phyloP scores from a whole-genome alignment of 2,113 vertebrate genomes.

The Thymallus thymallus region DNA sequence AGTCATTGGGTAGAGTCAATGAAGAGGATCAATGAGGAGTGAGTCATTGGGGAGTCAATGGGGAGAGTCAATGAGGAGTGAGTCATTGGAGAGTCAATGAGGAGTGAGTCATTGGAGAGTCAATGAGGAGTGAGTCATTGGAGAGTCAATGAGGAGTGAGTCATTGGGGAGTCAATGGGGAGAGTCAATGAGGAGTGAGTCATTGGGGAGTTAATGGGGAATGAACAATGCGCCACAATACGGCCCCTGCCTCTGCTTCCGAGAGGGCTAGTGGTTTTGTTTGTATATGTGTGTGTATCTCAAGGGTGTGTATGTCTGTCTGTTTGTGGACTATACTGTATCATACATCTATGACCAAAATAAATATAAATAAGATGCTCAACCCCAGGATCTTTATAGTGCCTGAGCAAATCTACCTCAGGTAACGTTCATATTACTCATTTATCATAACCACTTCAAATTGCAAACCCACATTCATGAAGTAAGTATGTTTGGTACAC shows the following conservation, averaged over 20 bases:
- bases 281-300: not conserved
- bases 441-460: too few species aligned
- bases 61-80: not conserved
- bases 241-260: too few species aligned
- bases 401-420: not conserved
- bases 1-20: not conserved
- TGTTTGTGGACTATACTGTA: not conserved
- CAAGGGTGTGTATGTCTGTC: not conserved
- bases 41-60: constrained; percentile 29
- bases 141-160: not conserved
- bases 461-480: too few species aligned
- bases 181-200: not conserved
- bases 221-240: not conserved
- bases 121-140: not conserved
- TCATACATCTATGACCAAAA: too few species aligned
- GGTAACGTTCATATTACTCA: not conserved
- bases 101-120: too few species aligned
- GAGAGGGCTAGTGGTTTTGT: too few species aligned
- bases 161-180: not conserved
- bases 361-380: too few species aligned
- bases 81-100: too few species aligned
- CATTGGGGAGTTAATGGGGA: not conserved
- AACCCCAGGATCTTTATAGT: not conserved
- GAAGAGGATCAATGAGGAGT: too few species aligned
- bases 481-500: constrained; percentile 6